Evolutionary conservation across 2,113 vertebrate species (phyloP).

Genomic region (Diphyllodes magnificus): DNA sequence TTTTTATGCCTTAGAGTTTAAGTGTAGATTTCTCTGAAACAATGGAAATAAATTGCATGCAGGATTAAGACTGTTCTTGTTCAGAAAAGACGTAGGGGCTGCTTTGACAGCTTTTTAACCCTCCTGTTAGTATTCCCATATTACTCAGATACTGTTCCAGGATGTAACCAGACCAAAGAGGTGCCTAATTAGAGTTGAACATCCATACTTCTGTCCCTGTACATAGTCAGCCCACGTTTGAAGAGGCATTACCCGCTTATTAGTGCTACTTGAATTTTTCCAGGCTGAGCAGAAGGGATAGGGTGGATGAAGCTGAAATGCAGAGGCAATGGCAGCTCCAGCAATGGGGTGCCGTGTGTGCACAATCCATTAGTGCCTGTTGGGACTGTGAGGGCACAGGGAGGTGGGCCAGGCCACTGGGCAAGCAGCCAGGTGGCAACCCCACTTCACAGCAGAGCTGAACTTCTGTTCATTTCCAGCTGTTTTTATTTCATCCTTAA

Average conservation of each 20-base stretch:
- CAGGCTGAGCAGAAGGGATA: background rate
- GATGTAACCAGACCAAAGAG: background rate
- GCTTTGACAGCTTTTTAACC: no score
- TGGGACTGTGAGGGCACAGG: fast-evolving
- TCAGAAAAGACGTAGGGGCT: background rate
- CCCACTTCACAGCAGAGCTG: background rate
- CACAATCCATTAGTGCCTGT: background rate
- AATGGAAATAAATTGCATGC: background rate
- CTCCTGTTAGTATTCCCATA: background rate
- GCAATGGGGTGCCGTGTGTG: fast-evolving
- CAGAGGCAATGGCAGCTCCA: background rate
- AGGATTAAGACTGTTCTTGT: background rate
- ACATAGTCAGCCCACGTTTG: fast-evolving
- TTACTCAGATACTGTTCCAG: background rate
- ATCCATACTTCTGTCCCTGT: background rate
- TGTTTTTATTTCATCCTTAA: background rate
- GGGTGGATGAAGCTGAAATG: background rate
- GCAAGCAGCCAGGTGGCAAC: constrained; percentile 15
- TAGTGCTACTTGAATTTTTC: background rate
- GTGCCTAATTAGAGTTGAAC: background rate
- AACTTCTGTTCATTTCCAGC: background rate
- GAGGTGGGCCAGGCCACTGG: background rate
- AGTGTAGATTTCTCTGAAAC: background rate
- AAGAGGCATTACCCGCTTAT: background rate
- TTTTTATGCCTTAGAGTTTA: background rate